Percentiles rank a stretch among this genome's conserved stretches.
These are phyloP conservation scores for Lasiurus cinereus DNA, from an alignment of 2,113 vertebrate genomes.

Conservation along the genomic window DNA sequence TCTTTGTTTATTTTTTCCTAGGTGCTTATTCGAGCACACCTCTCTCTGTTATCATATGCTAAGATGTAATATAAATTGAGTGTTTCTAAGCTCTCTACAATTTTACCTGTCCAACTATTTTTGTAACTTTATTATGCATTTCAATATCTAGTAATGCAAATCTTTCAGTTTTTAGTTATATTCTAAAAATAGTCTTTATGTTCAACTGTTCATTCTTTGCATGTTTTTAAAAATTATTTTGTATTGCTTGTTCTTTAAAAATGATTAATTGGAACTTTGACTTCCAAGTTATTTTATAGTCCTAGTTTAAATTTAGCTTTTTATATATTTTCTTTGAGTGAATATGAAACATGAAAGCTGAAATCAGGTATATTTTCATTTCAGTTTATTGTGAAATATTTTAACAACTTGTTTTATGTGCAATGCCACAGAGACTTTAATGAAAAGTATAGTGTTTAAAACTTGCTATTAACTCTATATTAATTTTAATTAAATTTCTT, in stretches of 20 bases:
- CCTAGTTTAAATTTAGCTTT: conserved; percentile 47
- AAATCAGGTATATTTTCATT: conserved; percentile 51
- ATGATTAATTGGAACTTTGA: conserved; percentile 50
- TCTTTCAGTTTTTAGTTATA: conserved; percentile 23
- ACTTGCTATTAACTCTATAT: conserved; percentile 32
- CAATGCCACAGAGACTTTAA: background rate
- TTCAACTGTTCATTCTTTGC: conserved; percentile 29
- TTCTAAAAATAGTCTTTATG: conserved; percentile 14
- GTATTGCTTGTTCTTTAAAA: conserved; percentile 7
- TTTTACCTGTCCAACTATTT: background rate
- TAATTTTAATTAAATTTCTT: conserved; percentile 51
- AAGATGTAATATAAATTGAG: background rate
- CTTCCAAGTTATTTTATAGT: conserved; percentile 51
- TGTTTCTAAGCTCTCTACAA: conserved; percentile 14
- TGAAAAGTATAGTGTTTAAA: conserved; percentile 51
- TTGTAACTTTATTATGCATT: background rate
- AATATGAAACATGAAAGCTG: conserved; percentile 42
- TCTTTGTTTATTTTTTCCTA: conserved; percentile 35
- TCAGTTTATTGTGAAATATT: conserved; percentile 55
- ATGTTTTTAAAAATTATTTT: conserved; percentile 39
- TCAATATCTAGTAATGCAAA: background rate
- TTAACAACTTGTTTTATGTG: conserved; percentile 36
- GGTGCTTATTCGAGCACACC: background rate
- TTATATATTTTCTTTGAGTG: conserved; percentile 1
- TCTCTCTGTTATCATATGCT: background rate